Base-by-base conservation (phyloP, 2,888 invertebrate genomes). In the Nymphalis polychloros region DNA sequence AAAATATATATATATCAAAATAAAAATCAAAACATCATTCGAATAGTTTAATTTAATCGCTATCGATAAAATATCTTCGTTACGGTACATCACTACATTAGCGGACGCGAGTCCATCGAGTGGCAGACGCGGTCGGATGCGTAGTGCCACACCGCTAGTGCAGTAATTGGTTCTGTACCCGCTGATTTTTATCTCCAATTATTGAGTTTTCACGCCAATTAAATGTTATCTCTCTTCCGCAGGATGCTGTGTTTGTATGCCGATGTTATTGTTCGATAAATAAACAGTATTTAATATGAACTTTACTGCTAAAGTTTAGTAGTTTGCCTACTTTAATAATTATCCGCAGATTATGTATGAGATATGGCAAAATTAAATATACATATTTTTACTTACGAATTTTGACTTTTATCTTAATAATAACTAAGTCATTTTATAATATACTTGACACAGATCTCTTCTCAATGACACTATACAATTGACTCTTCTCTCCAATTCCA, bases 151-250 rank as follows among this genome's bases (percentile, higher is more conserved):
- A 86, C 81, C 77, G 81, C 82, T 81, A 84, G 81, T 79, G 81
- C 86, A 78, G 87, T 91, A 91, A 91, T 91, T 90, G 90, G 88
- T 89, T 84, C 84, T 17, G 79, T 80, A 81, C 81, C 82, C 83
- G 82, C 84, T 84, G 91, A 91, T 91, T 90, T 90, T 90, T 91
- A 91, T 91, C 91, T 87, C 76, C 88, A 89, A 88, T 90, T 90
- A 90, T 91, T 90, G 90, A 89, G 88, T 90, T 91, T 91, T 91
- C 90, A 87, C 91, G 89, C 89, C 90, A 91, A 91, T 90, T 91
- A 91, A 87, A 87, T 86, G 87, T 84, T 86, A 90, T 89, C 89
- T 88, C 78, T 80, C 81, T 89, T 89, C 90, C 88, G 87, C 84
- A 84, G 89, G 88, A 87, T 85, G 83, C 83, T 81, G 81, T 80